These are phyloP conservation scores for Aix galericulata DNA, from an alignment of 2,113 vertebrate genomes.

Conservation along the genomic window DNA sequence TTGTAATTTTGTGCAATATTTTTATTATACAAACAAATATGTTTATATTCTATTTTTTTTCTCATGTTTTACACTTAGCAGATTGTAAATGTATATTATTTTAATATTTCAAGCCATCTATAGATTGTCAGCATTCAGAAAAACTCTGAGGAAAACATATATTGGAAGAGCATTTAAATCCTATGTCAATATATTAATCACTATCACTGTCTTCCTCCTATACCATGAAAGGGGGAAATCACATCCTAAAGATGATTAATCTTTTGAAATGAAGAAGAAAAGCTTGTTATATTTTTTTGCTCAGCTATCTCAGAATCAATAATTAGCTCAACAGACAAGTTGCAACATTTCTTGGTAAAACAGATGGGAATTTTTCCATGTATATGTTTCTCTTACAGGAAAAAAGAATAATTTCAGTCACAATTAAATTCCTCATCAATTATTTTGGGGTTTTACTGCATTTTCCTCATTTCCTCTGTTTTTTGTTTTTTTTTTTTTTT, in stretches of 20 bases:
- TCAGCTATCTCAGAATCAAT: background rate
- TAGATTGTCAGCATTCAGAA: background rate
- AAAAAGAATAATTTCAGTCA: background rate
- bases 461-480: background rate
- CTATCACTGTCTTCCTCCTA: background rate
- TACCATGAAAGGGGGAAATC: background rate
- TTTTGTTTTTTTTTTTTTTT: background rate
- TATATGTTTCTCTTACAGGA: background rate
- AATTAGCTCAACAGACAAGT: background rate
- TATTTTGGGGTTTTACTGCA: background rate
- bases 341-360: background rate
- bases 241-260: background rate
- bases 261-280: background rate
- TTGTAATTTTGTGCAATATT: background rate
- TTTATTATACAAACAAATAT: conserved; percentile 3
- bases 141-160: background rate
- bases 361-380: background rate
- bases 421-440: background rate
- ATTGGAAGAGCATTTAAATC: background rate
- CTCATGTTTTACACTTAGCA: background rate
- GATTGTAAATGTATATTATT: background rate
- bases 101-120: conserved; percentile 21
- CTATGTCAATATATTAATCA: background rate
- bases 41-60: background rate
- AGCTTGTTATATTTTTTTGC: background rate